phyloP scores from a whole-genome alignment of 2,888 invertebrate genomes.

The Hirtodrosophila histrioides region DNA sequence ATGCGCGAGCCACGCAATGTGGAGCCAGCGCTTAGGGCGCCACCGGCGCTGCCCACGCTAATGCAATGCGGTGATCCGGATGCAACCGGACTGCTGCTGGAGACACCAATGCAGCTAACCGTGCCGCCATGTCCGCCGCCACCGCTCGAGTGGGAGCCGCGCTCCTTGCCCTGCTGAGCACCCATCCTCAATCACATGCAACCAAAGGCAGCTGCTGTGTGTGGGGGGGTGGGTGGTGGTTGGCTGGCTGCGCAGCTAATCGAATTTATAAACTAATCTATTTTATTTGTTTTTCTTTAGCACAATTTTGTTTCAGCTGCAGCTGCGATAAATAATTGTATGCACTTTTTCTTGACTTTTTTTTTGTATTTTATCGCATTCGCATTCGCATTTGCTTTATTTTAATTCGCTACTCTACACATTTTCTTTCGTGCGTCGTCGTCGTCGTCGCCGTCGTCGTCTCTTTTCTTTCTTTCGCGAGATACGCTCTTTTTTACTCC shows the following conservation, averaged over 20 bases:
- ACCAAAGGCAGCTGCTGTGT: slow-evolving; percentile 26
- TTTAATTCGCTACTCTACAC: slow-evolving; percentile 63
- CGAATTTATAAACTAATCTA: slow-evolving; percentile 22
- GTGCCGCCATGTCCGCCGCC: slow-evolving; percentile 74
- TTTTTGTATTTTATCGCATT: slow-evolving; percentile 50
- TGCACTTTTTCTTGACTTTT: slow-evolving; percentile 33
- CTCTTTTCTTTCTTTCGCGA: slow-evolving; percentile 62
- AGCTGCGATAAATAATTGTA: slow-evolving; percentile 20
- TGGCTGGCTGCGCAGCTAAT: slow-evolving; percentile 46
- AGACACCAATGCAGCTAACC: slow-evolving; percentile 86
- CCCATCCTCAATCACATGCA: slow-evolving; percentile 87
- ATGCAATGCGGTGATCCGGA: slow-evolving; percentile 81
- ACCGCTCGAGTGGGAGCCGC: slow-evolving; percentile 85
- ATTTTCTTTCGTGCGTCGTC: slow-evolving; percentile 56
- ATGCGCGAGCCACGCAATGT: slow-evolving; percentile 90
- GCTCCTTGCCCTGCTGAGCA: slow-evolving; percentile 97
- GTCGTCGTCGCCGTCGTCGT: slow-evolving; percentile 33
- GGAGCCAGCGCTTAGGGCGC: slow-evolving; percentile 84
- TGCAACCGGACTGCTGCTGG: slow-evolving; percentile 81
- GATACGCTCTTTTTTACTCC: slow-evolving; percentile 58
- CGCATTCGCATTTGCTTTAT: slow-evolving; percentile 50
- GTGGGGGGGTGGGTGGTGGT: slow-evolving; percentile 27
- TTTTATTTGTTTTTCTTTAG: slow-evolving; percentile 13
- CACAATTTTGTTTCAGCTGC: slow-evolving; percentile 41
- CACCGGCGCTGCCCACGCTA: slow-evolving; percentile 70